Percentiles rank a stretch among this genome's conserved stretches.
Evolutionary conservation across 2,113 vertebrate genomes (phyloP).

Genomic region (Charadrius vociferus): DNA sequence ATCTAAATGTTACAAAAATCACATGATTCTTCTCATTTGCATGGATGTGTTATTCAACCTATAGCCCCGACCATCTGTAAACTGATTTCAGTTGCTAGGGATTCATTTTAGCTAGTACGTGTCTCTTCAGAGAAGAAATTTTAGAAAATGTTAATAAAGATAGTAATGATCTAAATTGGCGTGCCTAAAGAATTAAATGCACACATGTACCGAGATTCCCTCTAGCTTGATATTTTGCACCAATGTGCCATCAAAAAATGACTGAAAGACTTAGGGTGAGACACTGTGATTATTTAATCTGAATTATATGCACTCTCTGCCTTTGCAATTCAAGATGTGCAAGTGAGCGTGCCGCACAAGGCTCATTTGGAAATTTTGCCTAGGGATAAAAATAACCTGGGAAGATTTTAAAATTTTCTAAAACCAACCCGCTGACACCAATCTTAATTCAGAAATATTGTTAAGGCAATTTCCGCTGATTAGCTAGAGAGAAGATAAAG

Average conservation of each 20-base stretch:
- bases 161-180: constrained; percentile 37
- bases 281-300: constrained; percentile 9
- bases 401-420: constrained; percentile 50
- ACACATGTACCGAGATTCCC: neutral
- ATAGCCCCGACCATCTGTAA: constrained; percentile 45
- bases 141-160: constrained; percentile 16
- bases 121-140: constrained; percentile 9
- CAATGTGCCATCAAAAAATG: neutral
- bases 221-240: constrained; percentile 25
- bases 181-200: constrained; percentile 27
- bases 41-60: constrained; percentile 2
- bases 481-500: constrained; percentile 12
- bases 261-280: neutral
- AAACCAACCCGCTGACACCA: constrained; percentile 50
- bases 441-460: constrained; percentile 50
- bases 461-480: constrained; percentile 50
- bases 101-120: constrained; percentile 4
- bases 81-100: constrained; percentile 11
- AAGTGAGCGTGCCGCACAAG: neutral
- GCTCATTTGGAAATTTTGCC: constrained; percentile 29
- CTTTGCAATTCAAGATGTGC: constrained; percentile 3
- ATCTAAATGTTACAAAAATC: constrained; percentile 11
- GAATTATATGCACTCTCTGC: neutral
- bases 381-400: constrained; percentile 46
- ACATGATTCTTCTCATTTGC: neutral